A percentile compares a stretch with the other conserved stretches of the same genome.
Evolutionary conservation across 1,140 invertebrate genomes (phyloP).

Genomic region (Drosophila carrolli): DNA sequence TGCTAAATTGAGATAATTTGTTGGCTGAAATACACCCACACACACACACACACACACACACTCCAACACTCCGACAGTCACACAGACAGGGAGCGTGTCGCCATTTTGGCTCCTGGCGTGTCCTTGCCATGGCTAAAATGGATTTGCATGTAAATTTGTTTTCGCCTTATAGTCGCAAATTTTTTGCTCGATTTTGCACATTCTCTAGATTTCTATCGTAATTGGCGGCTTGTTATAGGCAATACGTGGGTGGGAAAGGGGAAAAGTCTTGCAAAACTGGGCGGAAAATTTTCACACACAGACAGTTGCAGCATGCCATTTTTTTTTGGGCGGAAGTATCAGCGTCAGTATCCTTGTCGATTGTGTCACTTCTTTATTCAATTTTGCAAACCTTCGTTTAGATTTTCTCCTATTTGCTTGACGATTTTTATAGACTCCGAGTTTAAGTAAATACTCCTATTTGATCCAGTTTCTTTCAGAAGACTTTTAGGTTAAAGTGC

Average conservation of each 20-base stretch:
- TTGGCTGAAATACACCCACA: slow-evolving; percentile 53
- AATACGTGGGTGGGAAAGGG: not conserved
- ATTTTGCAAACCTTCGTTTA: slow-evolving; percentile 1
- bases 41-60: slow-evolving; percentile 9
- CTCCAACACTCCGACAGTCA: not conserved
- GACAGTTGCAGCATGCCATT: slow-evolving; percentile 13
- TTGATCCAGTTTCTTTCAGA: not conserved
- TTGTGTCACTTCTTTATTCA: slow-evolving; percentile 26
- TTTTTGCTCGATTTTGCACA: slow-evolving; percentile 78
- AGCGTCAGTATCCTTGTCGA: slow-evolving; percentile 25
- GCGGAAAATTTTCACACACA: slow-evolving; percentile 1
- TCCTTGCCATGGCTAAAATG: slow-evolving; percentile 50
- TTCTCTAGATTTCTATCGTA: slow-evolving; percentile 80
- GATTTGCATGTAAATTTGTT: slow-evolving; percentile 80
- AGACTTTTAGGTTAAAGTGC: no score
- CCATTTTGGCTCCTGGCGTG: slow-evolving; percentile 56
- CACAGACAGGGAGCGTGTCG: slow-evolving; percentile 34
- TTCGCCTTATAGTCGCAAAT: slow-evolving; percentile 75
- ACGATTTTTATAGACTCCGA: not conserved
- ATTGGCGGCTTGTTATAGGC: slow-evolving; percentile 75
- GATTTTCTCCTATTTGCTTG: not conserved
- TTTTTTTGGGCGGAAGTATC: slow-evolving; percentile 27
- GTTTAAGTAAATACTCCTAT: not conserved
- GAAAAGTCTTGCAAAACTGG: not conserved
- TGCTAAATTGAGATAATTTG: slow-evolving; percentile 82